phyloP scores from a whole-genome alignment of 2,888 invertebrate species.

The Caenorhabditis angaria region DNA sequence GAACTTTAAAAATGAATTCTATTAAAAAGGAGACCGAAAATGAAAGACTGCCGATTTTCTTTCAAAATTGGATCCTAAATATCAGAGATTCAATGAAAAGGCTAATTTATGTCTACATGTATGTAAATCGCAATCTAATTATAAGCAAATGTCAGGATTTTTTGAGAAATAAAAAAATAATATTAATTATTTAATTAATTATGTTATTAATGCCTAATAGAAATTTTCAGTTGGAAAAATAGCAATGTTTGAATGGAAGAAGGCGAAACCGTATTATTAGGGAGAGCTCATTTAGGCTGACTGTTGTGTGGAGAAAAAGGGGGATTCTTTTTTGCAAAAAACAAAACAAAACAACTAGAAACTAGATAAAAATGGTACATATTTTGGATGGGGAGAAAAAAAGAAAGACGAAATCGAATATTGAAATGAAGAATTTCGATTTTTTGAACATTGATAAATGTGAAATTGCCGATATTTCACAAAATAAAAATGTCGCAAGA shows the following conservation, averaged over 20 bases:
- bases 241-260: background rate
- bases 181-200: constrained; percentile 9
- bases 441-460: too few species aligned
- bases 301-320: background rate
- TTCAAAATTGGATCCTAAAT: constrained; percentile 2
- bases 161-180: background rate
- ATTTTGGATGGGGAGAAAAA: constrained; percentile 29
- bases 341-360: constrained; percentile 30
- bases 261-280: constrained; percentile 6
- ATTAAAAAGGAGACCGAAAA: background rate
- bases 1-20: background rate
- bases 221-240: background rate
- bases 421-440: constrained; percentile 30
- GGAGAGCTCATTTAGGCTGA: constrained; percentile 8
- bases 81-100: constrained; percentile 11
- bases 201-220: constrained; percentile 42
- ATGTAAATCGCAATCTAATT: constrained; percentile 20
- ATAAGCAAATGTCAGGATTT: constrained; percentile 1
- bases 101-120: constrained; percentile 35
- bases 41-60: constrained; percentile 1
- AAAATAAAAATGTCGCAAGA: constrained; percentile 11
- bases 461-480: constrained; percentile 15
- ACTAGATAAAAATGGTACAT: constrained; percentile 28
- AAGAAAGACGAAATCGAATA: constrained; percentile 39
- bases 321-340: constrained; percentile 1